Evolutionary conservation across 2,113 vertebrate genomes (phyloP).

Genomic region (Brachirus orientalis): DNA sequence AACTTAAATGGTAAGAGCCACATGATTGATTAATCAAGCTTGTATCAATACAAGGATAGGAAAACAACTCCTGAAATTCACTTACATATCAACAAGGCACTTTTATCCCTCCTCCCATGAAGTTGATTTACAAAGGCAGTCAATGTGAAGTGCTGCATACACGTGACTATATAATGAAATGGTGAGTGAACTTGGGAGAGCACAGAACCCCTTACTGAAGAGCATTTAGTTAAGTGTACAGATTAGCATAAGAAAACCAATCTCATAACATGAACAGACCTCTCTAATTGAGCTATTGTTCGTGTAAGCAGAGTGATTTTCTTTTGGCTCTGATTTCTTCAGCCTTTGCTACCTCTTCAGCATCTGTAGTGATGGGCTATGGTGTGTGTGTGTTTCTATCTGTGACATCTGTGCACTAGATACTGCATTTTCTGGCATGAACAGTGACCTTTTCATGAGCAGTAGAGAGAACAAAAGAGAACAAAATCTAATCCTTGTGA

Average conservation of each 20-base stretch:
- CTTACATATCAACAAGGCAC: conserved; percentile 63
- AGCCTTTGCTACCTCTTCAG: conserved; percentile 15
- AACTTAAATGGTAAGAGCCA: conserved; percentile 39
- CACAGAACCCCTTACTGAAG: conserved; percentile 45
- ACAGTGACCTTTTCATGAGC: no score
- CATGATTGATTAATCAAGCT: conserved; percentile 67
- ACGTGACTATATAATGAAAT: conserved; percentile 71
- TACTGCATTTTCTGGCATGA: no score
- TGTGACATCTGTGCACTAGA: not conserved
- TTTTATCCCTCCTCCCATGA: conserved; percentile 62
- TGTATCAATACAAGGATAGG: conserved; percentile 62
- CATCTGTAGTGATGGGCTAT: conserved; percentile 34
- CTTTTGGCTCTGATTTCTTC: conserved; percentile 29
- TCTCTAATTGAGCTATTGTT: conserved; percentile 77
- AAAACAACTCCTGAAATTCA: conserved; percentile 59
- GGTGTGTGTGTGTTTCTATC: conserved; percentile 15
- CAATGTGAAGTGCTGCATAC: conserved; percentile 43
- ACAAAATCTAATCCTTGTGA: no score
- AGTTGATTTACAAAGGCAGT: conserved; percentile 68
- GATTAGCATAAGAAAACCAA: conserved; percentile 78
- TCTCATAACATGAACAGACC: conserved; percentile 67
- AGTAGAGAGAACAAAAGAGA: no score
- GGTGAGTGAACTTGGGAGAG: conserved; percentile 60
- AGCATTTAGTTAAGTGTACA: conserved; percentile 75
- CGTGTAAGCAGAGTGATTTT: conserved; percentile 65